Conservation (phyloP, 2,797 vertebrate species). For the Rhinatrema bivittatum region DNA sequence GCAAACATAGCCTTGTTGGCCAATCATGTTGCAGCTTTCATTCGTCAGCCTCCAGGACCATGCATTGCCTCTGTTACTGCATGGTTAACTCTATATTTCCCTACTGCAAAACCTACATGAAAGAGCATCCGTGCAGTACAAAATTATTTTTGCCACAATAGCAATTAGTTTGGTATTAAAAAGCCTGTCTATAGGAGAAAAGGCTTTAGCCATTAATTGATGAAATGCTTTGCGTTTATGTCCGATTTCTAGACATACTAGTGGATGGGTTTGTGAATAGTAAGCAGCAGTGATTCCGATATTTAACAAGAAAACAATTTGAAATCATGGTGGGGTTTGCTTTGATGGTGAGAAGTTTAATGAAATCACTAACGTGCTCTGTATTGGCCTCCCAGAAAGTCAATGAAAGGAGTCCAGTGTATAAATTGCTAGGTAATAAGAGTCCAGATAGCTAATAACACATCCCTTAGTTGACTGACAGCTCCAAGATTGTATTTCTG, state of each 20-base stretch:
- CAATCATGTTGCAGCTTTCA: too few species aligned
- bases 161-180: too few species aligned
- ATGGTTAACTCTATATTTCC: too few species aligned
- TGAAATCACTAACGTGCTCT: too few species aligned
- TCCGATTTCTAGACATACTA: background rate
- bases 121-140: too few species aligned
- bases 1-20: too few species aligned
- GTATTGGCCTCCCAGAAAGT: constrained; percentile 29
- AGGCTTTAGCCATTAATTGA: background rate
- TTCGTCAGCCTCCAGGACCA: too few species aligned
- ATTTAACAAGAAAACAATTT: background rate
- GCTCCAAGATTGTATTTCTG: constrained; percentile 45
- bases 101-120: too few species aligned
- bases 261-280: background rate
- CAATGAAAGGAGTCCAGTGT: constrained; percentile 22
- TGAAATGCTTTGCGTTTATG: background rate
- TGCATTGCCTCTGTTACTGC: too few species aligned
- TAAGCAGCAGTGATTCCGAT: background rate
- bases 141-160: too few species aligned
- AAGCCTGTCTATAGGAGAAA: background rate
- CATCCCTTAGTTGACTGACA: constrained; percentile 42
- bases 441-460: constrained; percentile 36
- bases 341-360: background rate
- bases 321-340: background rate
- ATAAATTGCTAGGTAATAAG: constrained; percentile 22